phyloP scores from a whole-genome alignment of 2,113 vertebrate species.

The Gadus chalcogrammus region DNA sequence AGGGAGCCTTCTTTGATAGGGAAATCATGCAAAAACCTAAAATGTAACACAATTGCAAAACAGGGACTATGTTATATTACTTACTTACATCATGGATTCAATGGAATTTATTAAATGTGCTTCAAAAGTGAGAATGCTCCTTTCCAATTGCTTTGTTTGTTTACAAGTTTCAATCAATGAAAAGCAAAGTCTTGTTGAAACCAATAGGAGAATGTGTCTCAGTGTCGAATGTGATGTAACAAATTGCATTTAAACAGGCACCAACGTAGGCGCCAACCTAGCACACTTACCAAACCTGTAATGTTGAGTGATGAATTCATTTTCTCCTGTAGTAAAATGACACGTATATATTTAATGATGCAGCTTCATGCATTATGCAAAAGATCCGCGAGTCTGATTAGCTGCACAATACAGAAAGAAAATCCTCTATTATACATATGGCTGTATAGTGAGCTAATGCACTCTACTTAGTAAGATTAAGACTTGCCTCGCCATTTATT shows the following conservation, averaged over 20 bases:
- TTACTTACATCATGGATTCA: too few relatives aligned
- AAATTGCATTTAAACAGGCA: too few relatives aligned
- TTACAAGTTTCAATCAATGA: too few relatives aligned
- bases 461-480: slow-evolving; percentile 31
- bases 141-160: too few relatives aligned
- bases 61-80: too few relatives aligned
- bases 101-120: too few relatives aligned
- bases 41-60: too few relatives aligned
- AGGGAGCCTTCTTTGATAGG: neutral
- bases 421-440: slow-evolving; percentile 27
- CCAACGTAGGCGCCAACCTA: neutral
- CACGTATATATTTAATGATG: slow-evolving; percentile 21
- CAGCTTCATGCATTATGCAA: slow-evolving; percentile 23
- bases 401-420: slow-evolving; percentile 13
- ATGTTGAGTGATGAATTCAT: slow-evolving; percentile 23
- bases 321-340: slow-evolving; percentile 20
- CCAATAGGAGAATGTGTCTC: too few relatives aligned
- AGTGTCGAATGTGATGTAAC: too few relatives aligned
- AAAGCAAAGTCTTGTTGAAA: too few relatives aligned
- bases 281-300: neutral
- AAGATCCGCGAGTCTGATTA: slow-evolving; percentile 2
- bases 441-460: slow-evolving; percentile 1
- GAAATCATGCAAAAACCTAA: neutral
- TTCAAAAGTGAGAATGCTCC: too few relatives aligned
- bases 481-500: slow-evolving; percentile 12